Evolutionary conservation across 2,113 vertebrate genomes (phyloP), one percentile per base, ranked within the genome.

Genomic region (Odontophorus gujanensis): DNA sequence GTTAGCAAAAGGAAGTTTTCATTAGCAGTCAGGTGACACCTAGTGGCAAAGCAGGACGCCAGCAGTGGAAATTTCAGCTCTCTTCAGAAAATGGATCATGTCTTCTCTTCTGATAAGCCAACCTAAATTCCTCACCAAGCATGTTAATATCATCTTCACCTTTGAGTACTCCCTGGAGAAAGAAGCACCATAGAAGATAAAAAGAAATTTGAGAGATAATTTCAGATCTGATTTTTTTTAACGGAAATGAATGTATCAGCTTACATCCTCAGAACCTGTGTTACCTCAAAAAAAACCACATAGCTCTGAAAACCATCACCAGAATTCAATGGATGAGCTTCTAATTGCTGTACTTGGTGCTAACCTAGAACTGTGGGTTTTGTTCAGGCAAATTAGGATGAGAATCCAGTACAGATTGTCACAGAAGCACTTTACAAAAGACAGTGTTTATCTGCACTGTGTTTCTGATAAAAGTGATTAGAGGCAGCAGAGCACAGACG

Each of bases 121-220:
- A 96, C 87, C 88, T 98, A 81, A 99, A 99, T 53, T 98, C 98
- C 92, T 99, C 98, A 69, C 99, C 98, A 92, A 99, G 99, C 96
- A 98, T 97, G 53, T 98, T 86, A 59, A 99, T 92, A 76, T 99
- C 99, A 5, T 98, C 97, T 87, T 98, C 97, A 0, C 94, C 96
- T 92, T 96, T 98, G 92, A 99, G 97, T 91, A 99, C 95, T 50
- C 99, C 99, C 99, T 99, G 78, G 8, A 43, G 28, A 76, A 68
- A 69, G 51, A 86, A 58, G 85, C 36, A 72, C 50, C 7, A 11
- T 58, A 77, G 15, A 90, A 67, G 32, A 86, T 51, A 66, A 92
- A 71, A 28, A 86, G 59, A 67, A 18, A 87, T 36, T 2, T 48
- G 26, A 58, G 26, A 58, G 16, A 76, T 42, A 50, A 22, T 19